Conservation (phyloP, 1,140 invertebrate species). For the Steinernema khuongi region DNA sequence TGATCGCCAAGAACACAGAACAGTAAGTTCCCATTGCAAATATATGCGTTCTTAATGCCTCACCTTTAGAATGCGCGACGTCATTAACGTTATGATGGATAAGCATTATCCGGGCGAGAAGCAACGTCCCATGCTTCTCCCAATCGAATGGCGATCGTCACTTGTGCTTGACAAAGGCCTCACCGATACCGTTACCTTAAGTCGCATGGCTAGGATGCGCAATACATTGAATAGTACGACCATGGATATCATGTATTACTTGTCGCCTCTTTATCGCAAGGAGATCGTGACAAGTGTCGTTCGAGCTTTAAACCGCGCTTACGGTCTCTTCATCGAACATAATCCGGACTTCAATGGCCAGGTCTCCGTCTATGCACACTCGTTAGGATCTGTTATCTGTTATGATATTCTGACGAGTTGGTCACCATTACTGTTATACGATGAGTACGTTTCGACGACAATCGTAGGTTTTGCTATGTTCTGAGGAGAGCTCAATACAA, state of each 20-base stretch:
- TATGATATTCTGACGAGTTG: conserved; percentile 75
- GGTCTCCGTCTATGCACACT: conserved; percentile 73
- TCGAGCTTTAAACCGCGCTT: conserved; percentile 69
- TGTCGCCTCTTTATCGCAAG: conserved; percentile 71
- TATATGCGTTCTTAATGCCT: background rate
- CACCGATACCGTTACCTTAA: conserved; percentile 52
- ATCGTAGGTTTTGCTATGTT: conserved; percentile 38
- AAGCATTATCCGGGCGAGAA: conserved; percentile 54
- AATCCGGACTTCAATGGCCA: conserved; percentile 71
- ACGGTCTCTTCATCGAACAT: conserved; percentile 69
- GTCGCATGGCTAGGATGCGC: conserved; percentile 47
- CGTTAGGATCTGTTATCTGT: conserved; percentile 73
- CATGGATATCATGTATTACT: conserved; percentile 78
- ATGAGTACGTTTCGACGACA: conserved; percentile 59
- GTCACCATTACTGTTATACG: conserved; percentile 64
- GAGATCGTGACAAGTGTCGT: conserved; percentile 71
- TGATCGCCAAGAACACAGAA: conserved; percentile 57
- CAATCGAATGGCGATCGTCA: conserved; percentile 54
- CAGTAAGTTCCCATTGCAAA: conserved; percentile 40
- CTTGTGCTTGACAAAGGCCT: conserved; percentile 47
- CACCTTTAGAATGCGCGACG: conserved; percentile 54
- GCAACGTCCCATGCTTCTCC: conserved; percentile 52
- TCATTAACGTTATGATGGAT: conserved; percentile 46
- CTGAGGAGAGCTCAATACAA: background rate
- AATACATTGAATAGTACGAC: conserved; percentile 64